Percentiles rank a stretch among this genome's conserved stretches.
phyloP scores from a whole-genome alignment of 2,113 vertebrate species.

The Cinclus cinclus region DNA sequence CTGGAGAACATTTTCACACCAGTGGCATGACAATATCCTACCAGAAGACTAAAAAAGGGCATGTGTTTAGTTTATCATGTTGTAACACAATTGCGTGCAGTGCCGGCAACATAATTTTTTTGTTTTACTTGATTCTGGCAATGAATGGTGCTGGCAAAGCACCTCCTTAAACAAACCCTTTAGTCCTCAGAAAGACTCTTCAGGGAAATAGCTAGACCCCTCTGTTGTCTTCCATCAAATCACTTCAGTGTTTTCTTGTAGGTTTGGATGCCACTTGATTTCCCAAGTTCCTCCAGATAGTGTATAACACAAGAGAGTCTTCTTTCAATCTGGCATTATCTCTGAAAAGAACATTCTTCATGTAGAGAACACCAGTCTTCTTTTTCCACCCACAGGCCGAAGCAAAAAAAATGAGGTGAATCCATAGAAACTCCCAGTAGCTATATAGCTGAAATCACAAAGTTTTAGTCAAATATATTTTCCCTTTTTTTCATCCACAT shows the following conservation, averaged over 20 bases:
- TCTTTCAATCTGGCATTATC: conserved; percentile 67
- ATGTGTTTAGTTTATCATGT: not conserved
- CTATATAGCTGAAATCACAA: conserved; percentile 78
- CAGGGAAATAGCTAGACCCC: conserved; percentile 7
- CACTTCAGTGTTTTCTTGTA: conserved; percentile 4
- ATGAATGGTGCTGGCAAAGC: conserved; percentile 49
- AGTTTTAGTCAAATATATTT: conserved; percentile 77
- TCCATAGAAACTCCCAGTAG: conserved; percentile 76
- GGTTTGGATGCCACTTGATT: conserved; percentile 52
- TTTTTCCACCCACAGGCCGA: conserved; percentile 55
- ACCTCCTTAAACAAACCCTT: conserved; percentile 40
- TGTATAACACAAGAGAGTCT: conserved; percentile 25
- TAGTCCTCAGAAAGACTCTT: conserved; percentile 56
- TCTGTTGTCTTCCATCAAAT: conserved; percentile 52
- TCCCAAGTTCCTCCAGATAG: conserved; percentile 40
- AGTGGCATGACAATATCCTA: conserved; percentile 2
- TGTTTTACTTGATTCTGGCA: conserved; percentile 38
- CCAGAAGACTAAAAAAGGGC: conserved; percentile 13
- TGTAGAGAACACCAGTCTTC: conserved; percentile 64
- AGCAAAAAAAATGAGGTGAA: conserved; percentile 79
- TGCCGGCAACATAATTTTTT: conserved; percentile 26
- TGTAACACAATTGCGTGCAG: not conserved
- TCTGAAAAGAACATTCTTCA: conserved; percentile 61
- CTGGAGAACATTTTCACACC: conserved; percentile 46
- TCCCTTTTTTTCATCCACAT: conserved; percentile 86